Percentiles rank a stretch among this genome's conserved stretches.
Conservation (phyloP, 2,797 vertebrate species). For the Heliangelus exortis region DNA sequence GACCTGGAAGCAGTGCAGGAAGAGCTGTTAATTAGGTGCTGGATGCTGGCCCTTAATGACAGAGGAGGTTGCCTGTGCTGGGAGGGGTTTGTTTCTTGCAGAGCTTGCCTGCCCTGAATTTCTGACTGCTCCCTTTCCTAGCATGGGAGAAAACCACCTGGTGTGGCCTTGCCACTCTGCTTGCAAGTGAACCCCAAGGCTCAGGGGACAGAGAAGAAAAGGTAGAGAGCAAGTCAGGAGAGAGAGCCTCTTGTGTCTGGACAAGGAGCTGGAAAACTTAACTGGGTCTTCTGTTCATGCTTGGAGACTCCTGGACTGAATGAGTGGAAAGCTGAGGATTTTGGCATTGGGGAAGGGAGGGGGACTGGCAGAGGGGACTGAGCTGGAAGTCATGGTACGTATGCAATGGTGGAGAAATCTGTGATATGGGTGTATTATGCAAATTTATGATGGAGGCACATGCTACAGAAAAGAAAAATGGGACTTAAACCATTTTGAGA, state of each 20-base stretch:
- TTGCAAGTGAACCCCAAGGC: not conserved
- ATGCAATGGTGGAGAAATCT: not conserved
- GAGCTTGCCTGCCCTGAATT: not conserved
- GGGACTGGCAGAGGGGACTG: too few relatives aligned
- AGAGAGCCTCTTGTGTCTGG: not conserved
- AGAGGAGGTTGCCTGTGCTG: not conserved
- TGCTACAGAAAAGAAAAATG: not conserved
- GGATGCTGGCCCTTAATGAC: not conserved
- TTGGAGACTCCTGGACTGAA: not conserved
- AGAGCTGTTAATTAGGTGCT: not conserved
- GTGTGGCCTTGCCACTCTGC: not conserved
- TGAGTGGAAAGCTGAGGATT: not conserved
- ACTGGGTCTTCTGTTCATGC: fast-evolving
- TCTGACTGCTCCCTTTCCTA: not conserved
- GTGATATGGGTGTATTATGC: too few relatives aligned
- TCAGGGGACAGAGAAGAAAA: not conserved
- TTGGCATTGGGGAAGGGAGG: not conserved
- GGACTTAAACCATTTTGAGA: not conserved
- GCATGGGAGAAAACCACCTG: fast-evolving
- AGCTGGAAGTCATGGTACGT: not conserved
- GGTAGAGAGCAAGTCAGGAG: not conserved
- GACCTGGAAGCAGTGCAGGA: not conserved
- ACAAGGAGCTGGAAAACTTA: not conserved
- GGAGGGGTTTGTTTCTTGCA: not conserved
- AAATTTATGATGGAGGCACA: not conserved